Base-by-base conservation (phyloP, 1,140 invertebrate genomes). In the Holcopasites calliopsidis region DNA sequence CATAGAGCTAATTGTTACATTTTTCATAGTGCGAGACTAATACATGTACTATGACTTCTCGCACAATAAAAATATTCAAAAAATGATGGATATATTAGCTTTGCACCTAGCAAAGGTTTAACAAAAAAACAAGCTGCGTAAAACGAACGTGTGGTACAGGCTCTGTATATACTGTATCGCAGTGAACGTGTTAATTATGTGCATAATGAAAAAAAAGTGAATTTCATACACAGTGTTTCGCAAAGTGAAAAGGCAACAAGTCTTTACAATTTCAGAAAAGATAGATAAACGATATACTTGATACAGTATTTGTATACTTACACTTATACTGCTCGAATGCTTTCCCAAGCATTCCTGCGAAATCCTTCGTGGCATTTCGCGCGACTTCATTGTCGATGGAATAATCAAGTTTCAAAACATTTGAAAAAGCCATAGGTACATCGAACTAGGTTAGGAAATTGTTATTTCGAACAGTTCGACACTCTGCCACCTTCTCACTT, bases 251-350 rank as follows among this genome's bases (percentile, higher is more conserved):
- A n/a, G n/a, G n/a, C n/a, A n/a, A n/a, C n/a, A n/a, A n/a, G n/a
- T n/a, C n/a, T n/a, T n/a, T n/a, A n/a, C 35, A 4, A 11, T 72
- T 18, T 21, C 26, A 65, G n/a, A 47, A 18, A 18, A 26, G 3
- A 11, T 50, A 8, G 28, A 42, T 35, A 23, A 28, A 35, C 28
- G 52, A 73, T 18, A 38, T 33, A 26, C 26, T n/a, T 35, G 5
- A 31, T 13, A 35, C 4, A 44, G 5, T 16, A 55, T 60, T n/a
- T 47, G 44, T 47, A 47, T 82, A 87, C 87, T 85, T 88, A 90
- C 89, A 85, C 82, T 82, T 79, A 77, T 87, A 85, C 18, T 85
- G 66, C 7, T 77, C 35, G 26, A 78, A 80, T 55, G 80, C 50
- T 55, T 86, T 71, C 31, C 61, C 54, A 33, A 89, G 35, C 8